Conservation (phyloP, 2,113 vertebrate species). For the Ctenomys sociabilis region DNA sequence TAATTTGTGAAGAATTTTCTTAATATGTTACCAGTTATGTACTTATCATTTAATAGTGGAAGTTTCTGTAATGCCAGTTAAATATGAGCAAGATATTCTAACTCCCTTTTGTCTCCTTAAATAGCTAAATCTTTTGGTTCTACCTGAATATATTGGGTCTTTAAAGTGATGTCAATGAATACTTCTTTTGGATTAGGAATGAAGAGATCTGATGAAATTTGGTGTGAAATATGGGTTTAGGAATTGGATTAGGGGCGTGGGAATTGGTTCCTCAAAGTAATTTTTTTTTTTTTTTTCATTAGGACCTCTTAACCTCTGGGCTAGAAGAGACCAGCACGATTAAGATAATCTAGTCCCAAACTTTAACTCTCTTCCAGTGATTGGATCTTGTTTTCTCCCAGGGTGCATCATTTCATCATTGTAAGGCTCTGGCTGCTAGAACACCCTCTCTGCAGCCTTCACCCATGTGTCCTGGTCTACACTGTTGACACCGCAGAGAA, state of each 20-base stretch:
- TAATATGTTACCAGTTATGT: neutral
- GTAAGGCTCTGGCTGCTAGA: neutral
- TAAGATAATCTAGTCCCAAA: neutral
- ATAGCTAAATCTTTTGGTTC: neutral
- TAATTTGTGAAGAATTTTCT: conserved; percentile 48
- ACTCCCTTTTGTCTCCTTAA: neutral
- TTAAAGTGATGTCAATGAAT: conserved; percentile 34
- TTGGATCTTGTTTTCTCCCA: neutral
- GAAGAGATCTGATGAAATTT: conserved; percentile 32
- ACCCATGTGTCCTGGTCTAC: neutral
- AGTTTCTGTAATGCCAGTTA: neutral
- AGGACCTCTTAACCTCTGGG: neutral
- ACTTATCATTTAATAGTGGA: conserved; percentile 42
- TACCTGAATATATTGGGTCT: neutral
- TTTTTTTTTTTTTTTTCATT: conserved; percentile 50
- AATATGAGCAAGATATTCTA: neutral
- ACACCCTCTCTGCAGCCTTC: neutral
- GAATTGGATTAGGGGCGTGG: neutral
- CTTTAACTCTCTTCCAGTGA: neutral
- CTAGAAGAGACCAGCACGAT: neutral
- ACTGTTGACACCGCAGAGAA: neutral
- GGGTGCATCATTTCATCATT: neutral
- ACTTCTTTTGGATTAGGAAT: conserved; percentile 28
- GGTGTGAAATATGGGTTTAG: neutral
- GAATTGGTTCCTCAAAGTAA: neutral